These are phyloP conservation scores for Perognathus longimembris DNA, from an alignment of 2,113 vertebrate genomes.

Conservation along the genomic window DNA sequence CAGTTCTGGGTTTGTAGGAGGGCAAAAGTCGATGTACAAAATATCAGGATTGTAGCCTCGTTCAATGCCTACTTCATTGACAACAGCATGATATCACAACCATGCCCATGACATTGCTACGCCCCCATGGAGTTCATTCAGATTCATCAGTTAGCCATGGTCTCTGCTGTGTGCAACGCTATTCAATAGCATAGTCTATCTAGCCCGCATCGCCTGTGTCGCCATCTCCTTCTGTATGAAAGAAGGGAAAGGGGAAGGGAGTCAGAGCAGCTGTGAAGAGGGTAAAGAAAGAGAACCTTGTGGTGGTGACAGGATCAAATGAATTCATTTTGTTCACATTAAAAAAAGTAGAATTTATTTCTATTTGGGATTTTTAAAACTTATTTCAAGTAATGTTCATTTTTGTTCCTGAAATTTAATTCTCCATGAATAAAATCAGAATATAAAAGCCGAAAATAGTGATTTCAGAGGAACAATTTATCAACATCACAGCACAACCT, in stretches of 20 bases:
- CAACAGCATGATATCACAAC: background rate
- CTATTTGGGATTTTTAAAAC: background rate
- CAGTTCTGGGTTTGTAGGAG: background rate
- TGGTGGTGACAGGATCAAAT: background rate
- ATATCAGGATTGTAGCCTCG: background rate
- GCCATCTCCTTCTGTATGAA: background rate
- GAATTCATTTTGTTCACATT: background rate
- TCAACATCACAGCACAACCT: constrained; percentile 8
- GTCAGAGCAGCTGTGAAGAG: fast-evolving
- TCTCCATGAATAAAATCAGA: constrained; percentile 39
- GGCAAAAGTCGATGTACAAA: background rate
- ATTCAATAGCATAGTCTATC: background rate
- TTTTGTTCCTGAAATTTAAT: constrained; percentile 32
- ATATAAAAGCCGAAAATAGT: constrained; percentile 16
- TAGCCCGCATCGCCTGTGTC: background rate
- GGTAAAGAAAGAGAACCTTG: background rate
- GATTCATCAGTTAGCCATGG: background rate
- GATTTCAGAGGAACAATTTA: constrained; percentile 60
- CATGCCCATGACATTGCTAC: background rate
- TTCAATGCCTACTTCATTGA: too few relatives aligned
- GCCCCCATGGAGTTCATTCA: background rate
- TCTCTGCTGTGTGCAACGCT: background rate
- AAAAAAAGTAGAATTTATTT: background rate
- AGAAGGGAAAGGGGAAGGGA: background rate
- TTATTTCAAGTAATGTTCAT: constrained; percentile 4